A percentile compares a stretch with the other conserved stretches of the same genome.
phyloP scores from a whole-genome alignment of 2,888 invertebrate genomes.

The Tubulanus polymorphus region DNA sequence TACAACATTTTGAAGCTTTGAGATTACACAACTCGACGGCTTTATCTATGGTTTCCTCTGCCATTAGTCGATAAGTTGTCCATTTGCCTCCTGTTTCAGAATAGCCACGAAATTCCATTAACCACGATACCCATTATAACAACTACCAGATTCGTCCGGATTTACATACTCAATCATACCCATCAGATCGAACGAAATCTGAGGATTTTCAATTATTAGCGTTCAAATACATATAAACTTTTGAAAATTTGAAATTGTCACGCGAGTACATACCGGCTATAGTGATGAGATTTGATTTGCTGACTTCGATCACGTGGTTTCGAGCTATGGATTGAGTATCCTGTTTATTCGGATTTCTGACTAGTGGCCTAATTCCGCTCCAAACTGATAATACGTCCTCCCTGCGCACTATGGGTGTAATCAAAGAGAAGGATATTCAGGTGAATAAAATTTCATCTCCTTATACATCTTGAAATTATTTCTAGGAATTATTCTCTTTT shows the following conservation, averaged over 20 bases:
- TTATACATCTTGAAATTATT: too few relatives aligned
- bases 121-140: too few relatives aligned
- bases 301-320: slow-evolving; percentile 97
- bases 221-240: too few relatives aligned
- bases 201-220: too few relatives aligned
- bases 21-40: slow-evolving; percentile 74
- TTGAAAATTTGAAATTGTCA: background rate
- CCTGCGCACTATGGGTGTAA: slow-evolving; percentile 63
- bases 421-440: too few relatives aligned
- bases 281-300: slow-evolving; percentile 83
- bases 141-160: too few relatives aligned
- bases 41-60: slow-evolving; percentile 90
- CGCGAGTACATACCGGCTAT: slow-evolving; percentile 80
- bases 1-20: slow-evolving; percentile 67
- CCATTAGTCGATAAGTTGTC: slow-evolving; percentile 99
- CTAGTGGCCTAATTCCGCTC: slow-evolving; percentile 94
- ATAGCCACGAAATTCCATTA: too few relatives aligned
- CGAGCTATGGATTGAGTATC: slow-evolving; percentile 96
- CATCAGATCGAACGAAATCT: too few relatives aligned
- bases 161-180: too few relatives aligned
- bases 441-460: too few relatives aligned
- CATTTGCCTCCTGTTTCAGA: slow-evolving; percentile 78
- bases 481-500: too few relatives aligned
- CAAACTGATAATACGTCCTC: slow-evolving; percentile 92
- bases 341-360: slow-evolving; percentile 93